Evolutionary conservation across 2,888 invertebrate species (phyloP).

Genomic region (Meghimatium bilineatum): DNA sequence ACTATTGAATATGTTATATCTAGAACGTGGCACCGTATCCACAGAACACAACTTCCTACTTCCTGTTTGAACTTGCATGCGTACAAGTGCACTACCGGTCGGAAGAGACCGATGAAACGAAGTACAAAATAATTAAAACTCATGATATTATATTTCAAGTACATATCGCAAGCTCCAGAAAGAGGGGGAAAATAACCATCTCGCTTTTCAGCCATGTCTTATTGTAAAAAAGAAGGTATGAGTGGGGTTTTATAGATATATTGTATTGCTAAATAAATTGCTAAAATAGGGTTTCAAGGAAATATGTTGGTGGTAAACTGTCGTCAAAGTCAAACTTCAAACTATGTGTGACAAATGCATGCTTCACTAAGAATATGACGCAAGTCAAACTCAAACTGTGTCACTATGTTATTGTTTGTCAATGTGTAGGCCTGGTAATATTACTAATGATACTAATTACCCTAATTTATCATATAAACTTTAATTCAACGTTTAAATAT

Average conservation of each 20-base stretch:
- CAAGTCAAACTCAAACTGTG: too few relatives aligned
- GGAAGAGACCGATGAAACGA: constrained; percentile 12
- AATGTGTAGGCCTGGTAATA: too few relatives aligned
- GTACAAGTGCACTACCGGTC: constrained; percentile 12
- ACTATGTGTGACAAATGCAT: too few relatives aligned
- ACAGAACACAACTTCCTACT: constrained; percentile 44
- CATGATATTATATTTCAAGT: background rate
- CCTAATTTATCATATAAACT: too few relatives aligned
- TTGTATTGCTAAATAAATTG: background rate
- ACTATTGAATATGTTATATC: too few relatives aligned
- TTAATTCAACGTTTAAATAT: too few relatives aligned
- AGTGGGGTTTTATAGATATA: background rate
- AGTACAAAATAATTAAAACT: constrained; percentile 24
- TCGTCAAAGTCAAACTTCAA: background rate
- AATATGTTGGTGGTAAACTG: background rate
- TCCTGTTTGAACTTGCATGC: background rate
- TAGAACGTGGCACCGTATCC: constrained; percentile 45
- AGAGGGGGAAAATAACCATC: background rate
- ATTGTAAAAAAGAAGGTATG: constrained; percentile 49
- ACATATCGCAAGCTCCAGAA: background rate
- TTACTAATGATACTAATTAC: too few relatives aligned
- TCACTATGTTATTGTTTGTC: too few relatives aligned
- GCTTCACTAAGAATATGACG: too few relatives aligned
- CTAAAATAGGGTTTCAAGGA: too few relatives aligned
- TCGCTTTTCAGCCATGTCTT: constrained; percentile 42